phyloP scores from a whole-genome alignment of 2,797 vertebrate genomes.

The Zenarchopterus dispar region DNA sequence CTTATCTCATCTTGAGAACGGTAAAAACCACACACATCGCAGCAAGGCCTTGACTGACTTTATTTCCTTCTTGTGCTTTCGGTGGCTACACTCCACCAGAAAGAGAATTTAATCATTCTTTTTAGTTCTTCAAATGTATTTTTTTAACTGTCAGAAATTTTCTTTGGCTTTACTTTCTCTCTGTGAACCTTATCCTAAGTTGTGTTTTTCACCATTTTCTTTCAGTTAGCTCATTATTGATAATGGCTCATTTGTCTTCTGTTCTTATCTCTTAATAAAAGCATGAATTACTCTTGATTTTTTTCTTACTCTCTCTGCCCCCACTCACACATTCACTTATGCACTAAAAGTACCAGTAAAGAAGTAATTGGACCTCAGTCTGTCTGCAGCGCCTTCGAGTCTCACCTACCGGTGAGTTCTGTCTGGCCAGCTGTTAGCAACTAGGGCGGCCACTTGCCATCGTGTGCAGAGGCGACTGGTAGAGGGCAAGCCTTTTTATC shows the following conservation, averaged over 20 bases:
- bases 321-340: slow-evolving; percentile 7
- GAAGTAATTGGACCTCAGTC: slow-evolving; percentile 66
- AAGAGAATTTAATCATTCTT: slow-evolving; percentile 42
- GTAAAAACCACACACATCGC: slow-evolving; percentile 66
- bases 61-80: slow-evolving; percentile 36
- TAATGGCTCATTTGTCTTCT: slow-evolving; percentile 5
- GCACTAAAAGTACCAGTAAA: slow-evolving; percentile 54
- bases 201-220: slow-evolving; percentile 2
- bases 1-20: slow-evolving; percentile 61
- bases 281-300: slow-evolving; percentile 1
- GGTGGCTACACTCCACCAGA: slow-evolving; percentile 39
- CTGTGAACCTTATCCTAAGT: slow-evolving; percentile 3
- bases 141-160: slow-evolving; percentile 36
- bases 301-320: slow-evolving; percentile 1
- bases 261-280: slow-evolving; percentile 23
- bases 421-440: slow-evolving; percentile 75
- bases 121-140: slow-evolving; percentile 30
- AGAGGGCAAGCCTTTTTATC: slow-evolving; percentile 61
- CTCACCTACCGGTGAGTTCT: slow-evolving; percentile 50
- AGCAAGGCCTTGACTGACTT: slow-evolving; percentile 30
- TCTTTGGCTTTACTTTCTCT: slow-evolving; percentile 8
- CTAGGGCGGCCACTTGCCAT: slow-evolving; percentile 57
- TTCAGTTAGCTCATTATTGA: slow-evolving; percentile 1
- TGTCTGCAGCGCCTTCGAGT: slow-evolving; percentile 45
- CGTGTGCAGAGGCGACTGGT: slow-evolving; percentile 54